Evolutionary conservation across 2,113 vertebrate species (phyloP), one percentile per base, ranked within the genome.

Genomic region (Prinia subflava): DNA sequence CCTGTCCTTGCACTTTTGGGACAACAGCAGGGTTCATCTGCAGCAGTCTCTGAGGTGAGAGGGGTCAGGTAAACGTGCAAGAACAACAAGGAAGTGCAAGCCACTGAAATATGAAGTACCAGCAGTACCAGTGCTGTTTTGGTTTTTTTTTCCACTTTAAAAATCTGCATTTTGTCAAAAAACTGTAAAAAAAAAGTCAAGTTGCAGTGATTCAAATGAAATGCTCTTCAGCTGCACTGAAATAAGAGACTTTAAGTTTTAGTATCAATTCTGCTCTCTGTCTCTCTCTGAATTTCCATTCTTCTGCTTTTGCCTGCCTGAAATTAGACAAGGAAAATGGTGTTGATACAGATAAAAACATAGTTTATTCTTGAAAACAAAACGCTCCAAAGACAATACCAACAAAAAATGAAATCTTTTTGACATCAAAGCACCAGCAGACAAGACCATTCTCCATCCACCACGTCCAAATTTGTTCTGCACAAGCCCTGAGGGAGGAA

Each of bases 351-450:
- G 49, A 41, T 87, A 31, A 84, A 94, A 94, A 74, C 28, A 30
- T 49, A 44, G 82, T 92, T 84, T 90, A 82, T 94, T 94, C 80
- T 68, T 69, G 60, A 74, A 89, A 69, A 76, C 22, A 89, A 83
- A 90, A 81, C 56, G 52, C 39, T 94, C 35, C 8, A 21, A 84
- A 94, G 27, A 49, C 60, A 49, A 39, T 25, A 60, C 9, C 56
- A 90, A 79, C 31, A 77, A 70, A 90, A 89, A 84, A 24, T 16
- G 14, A 90, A 81, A 83, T 30, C 22, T 76, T 86, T 89, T 69
- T 80, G 67, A 86, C 64, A 81, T 60, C 1, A 5, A 93, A 63
- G 30, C n/a, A n/a, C n/a, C n/a, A n/a, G n/a, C n/a, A n/a, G n/a
- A n/a, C n/a, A n/a, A n/a, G n/a, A n/a, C n/a, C n/a, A n/a, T n/a